Evolutionary conservation across 2,113 vertebrate species (phyloP).

Genomic region (Pontoporia blainvillei): DNA sequence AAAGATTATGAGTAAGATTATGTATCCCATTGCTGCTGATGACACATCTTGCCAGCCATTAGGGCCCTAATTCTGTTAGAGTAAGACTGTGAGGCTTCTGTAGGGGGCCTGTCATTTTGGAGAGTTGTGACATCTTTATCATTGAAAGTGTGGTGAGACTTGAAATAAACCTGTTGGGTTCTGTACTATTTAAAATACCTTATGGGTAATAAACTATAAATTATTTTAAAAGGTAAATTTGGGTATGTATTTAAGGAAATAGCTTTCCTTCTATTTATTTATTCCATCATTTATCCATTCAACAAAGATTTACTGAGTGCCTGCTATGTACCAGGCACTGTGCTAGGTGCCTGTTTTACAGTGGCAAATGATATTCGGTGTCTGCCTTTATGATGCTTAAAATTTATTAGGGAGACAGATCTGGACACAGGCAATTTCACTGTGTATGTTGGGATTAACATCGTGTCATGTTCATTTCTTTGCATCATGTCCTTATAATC

Average conservation of each 20-base stretch:
- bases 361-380: neutral
- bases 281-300: neutral
- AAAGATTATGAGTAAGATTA: slow-evolving; percentile 1
- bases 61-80: neutral
- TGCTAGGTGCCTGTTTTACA: neutral
- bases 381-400: neutral
- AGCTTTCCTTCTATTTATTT: neutral
- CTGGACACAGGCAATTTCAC: neutral
- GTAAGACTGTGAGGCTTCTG: neutral
- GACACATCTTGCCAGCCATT: neutral
- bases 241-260: neutral
- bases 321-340: neutral
- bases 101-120: neutral
- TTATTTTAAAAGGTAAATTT: neutral
- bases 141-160: neutral
- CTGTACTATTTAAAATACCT: slow-evolving; percentile 28
- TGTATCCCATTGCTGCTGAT: neutral
- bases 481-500: neutral
- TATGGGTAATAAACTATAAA: neutral
- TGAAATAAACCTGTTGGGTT: slow-evolving; percentile 7
- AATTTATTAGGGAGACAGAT: neutral
- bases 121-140: neutral
- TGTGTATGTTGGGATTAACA: neutral
- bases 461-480: neutral
- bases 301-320: neutral